Evolutionary conservation across 1,140 invertebrate genomes (phyloP), one percentile per base, ranked within the genome.

Genomic region (Wiebesia pumilae): DNA sequence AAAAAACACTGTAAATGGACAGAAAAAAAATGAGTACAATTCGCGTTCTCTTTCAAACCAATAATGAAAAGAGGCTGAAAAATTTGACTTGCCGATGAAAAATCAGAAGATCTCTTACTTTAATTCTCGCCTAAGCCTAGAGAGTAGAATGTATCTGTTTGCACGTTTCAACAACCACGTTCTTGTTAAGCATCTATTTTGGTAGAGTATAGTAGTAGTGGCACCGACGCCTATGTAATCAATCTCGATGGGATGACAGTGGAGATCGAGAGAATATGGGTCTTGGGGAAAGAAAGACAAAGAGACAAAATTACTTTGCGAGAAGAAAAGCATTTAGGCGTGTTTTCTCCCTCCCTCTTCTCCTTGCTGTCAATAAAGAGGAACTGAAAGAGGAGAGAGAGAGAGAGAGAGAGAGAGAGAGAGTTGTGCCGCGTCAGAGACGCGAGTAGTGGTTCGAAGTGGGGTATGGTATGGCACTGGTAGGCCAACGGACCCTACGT

Each of bases 171-270:
- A 47, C 21, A 30, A 81, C 14, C 54, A 51, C 40, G 19, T 33
- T 14, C 33, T 43, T 19, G 51, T 51, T 75, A 75, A 83, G 14
- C 51, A 21, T 58, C 33, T 83, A 75, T 75, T 43, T 67, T 1
- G 33, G 1, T 33, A n/a, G 12, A 65, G 30, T 47, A 62, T 12
- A 43, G 54, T 24, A 12, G 16, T n/a, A 67, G 24, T 3, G 65
- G n/a, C 14, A 30, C 19, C 65, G 77, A 14, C 40, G 84, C 67
- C 47, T 80, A 78, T 62, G 87, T 90, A 89, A 90, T 90, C 86
- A 90, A 90, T 89, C 88, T 89, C 87, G 87, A 89, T 86, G 85
- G 47, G 54, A 80, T 90, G 88, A 89, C 88, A 88, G 82, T 81
- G 75, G 58, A 84, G 80, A 88, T 88, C 87, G 87, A 88, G 75